A percentile compares a stretch with the other conserved stretches of the same genome.
Conservation (phyloP, 2,888 invertebrate genomes). For the Apotomis capreana region DNA sequence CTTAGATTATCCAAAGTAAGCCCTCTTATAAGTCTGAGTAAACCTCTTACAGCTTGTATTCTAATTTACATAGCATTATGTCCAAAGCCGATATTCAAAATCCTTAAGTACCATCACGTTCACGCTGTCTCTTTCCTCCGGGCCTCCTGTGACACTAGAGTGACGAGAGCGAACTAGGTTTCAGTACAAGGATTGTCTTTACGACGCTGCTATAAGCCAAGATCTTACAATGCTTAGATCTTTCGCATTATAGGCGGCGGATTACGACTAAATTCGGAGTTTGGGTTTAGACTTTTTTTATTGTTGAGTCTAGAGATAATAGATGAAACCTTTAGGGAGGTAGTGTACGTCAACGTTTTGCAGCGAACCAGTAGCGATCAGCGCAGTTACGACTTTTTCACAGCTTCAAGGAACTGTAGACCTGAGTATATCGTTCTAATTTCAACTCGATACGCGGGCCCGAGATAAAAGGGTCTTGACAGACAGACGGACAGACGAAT, state of each 20-base stretch:
- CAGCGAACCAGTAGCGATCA: no score
- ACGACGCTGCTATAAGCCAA: background rate
- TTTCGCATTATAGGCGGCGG: background rate
- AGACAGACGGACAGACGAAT: no score
- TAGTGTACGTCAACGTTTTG: no score
- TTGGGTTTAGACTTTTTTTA: conserved; percentile 2
- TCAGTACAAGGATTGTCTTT: background rate
- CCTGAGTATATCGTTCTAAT: no score
- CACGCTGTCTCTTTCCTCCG: conserved; percentile 1
- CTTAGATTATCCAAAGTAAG: background rate
- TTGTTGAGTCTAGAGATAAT: background rate
- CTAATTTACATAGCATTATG: conserved; percentile 22
- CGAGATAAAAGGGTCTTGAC: no score
- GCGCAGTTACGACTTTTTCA: no score
- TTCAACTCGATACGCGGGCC: no score
- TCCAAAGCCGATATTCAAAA: conserved; percentile 7
- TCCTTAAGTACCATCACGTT: conserved; percentile 7
- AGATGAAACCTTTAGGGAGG: no score
- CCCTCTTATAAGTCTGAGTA: conserved; percentile 1
- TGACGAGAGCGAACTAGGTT: background rate
- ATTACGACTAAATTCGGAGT: background rate
- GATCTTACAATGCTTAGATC: background rate
- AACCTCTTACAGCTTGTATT: background rate
- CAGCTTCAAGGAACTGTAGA: no score
- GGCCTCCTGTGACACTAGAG: background rate